Base-by-base conservation (phyloP, 2,113 vertebrate genomes). In the Dasyornis broadbenti region DNA sequence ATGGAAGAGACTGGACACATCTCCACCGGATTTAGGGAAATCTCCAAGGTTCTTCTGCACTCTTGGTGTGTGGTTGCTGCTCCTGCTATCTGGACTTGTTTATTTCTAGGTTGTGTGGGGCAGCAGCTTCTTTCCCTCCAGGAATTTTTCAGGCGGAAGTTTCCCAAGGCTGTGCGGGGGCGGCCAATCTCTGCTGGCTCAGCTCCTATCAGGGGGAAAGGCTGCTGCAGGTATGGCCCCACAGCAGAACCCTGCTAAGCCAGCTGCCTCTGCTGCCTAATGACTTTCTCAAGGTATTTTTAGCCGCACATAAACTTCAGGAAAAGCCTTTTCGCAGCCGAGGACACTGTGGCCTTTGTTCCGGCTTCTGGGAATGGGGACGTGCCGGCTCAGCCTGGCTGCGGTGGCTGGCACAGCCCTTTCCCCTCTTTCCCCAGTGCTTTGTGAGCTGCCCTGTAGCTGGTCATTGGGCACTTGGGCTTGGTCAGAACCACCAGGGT, bases 331-430 rank as follows among this genome's bases (percentile, higher is more conserved):
- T 94, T 70, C 80, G 63, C 13, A 5, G 52, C 59, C 0, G 30
- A 81, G 69, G 68, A 96, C 92, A 92, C 84, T 93, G 85, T 26
- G 61, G 89, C 61, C 93, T 97, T 97, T 97, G 96, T 97, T 95
- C 65, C 1, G 9, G 56, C 70, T 89, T 24, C 76, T 77, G 94
- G 87, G 79, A 94, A 72, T 0, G 27, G 52, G 54, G 92, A 82
- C 53, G 84, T 39, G 28, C 52, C 0, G 6, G 65, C 78, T 78
- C 23, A 8, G 49, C 0, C 0, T 3, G 31, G 69, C 59, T 78
- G 65, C 1, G 0, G 60, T 22, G 28, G 64, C 71, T 88, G 20
- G 39, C 73, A 28, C 78, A 37, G 87, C 78, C 33, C 87, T 72
- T 91, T 70, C 50, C 66, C 33, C 31, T 69, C 6, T n/a, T n/a